Percentiles rank a stretch among this genome's conserved stretches.
phyloP scores from a whole-genome alignment of 2,888 invertebrate genomes.

The Yponomeuta malinellus region DNA sequence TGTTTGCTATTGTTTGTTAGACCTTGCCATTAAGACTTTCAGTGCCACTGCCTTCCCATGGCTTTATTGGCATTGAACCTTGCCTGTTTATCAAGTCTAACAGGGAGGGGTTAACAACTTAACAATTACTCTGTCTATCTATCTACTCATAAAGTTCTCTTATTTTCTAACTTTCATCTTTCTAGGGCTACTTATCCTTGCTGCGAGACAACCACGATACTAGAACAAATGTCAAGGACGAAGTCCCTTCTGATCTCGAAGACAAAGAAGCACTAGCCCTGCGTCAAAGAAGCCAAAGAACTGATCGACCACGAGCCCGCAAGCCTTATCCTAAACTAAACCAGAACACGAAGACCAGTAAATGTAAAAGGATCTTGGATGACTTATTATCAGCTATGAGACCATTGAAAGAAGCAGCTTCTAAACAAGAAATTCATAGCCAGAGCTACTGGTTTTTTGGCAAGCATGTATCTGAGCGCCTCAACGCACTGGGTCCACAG shows the following conservation, averaged over 20 bases:
- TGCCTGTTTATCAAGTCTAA: too few relatives aligned
- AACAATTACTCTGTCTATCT: too few relatives aligned
- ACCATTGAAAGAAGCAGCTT: conserved; percentile 32
- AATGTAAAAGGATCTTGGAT: conserved; percentile 48
- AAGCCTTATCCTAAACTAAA: conserved; percentile 14
- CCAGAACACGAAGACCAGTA: conserved; percentile 27
- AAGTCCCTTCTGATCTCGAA: conserved; percentile 35
- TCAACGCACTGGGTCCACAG: conserved; percentile 46
- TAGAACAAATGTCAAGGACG: conserved; percentile 36
- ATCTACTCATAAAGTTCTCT: neutral
- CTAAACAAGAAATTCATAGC: conserved; percentile 19
- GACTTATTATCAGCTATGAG: conserved; percentile 50
- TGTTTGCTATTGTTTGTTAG: too few relatives aligned
- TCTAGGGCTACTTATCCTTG: conserved; percentile 23
- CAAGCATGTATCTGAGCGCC: conserved; percentile 50
- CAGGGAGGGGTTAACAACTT: too few relatives aligned
- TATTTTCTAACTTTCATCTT: conserved; percentile 25
- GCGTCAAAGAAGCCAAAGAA: conserved; percentile 44
- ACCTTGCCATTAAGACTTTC: neutral
- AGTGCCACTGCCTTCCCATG: neutral
- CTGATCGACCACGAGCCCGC: conserved; percentile 43
- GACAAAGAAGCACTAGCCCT: conserved; percentile 33
- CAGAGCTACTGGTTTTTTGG: conserved; percentile 56
- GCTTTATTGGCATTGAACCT: too few relatives aligned
- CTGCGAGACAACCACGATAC: conserved; percentile 22